These are phyloP conservation scores for Hydrophis major DNA, from an alignment of 2,797 vertebrate species.

Conservation along the genomic window DNA sequence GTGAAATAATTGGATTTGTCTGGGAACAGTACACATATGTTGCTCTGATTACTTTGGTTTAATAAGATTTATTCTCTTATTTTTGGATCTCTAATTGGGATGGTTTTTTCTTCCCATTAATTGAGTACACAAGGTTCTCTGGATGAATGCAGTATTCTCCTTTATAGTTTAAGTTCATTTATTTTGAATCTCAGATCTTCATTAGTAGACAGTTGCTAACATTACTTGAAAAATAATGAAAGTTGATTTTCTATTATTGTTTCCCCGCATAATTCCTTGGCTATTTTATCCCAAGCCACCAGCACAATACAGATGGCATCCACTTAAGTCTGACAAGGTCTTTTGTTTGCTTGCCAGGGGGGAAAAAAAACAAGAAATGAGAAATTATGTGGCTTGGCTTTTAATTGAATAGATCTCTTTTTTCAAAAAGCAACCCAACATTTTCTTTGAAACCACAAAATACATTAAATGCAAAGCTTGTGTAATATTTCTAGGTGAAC, in stretches of 20 bases:
- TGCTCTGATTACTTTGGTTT: neutral
- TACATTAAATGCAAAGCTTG: neutral
- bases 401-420: neutral
- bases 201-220: fast-evolving
- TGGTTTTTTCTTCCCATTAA: constrained; percentile 16
- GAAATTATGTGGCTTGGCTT: neutral
- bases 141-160: neutral
- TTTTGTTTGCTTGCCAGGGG: neutral
- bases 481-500: neutral
- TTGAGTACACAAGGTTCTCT: neutral
- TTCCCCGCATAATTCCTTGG: constrained; percentile 9
- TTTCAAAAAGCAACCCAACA: neutral
- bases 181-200: fast-evolving
- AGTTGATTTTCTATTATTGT: constrained; percentile 13
- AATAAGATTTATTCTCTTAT: constrained; percentile 44
- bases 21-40: neutral
- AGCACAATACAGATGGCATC: constrained; percentile 43
- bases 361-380: neutral
- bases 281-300: constrained; percentile 37
- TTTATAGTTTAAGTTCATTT: neutral
- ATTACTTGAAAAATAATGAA: constrained; percentile 9
- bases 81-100: neutral
- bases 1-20: constrained; percentile 45
- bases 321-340: constrained; percentile 21
- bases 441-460: neutral